phyloP scores from a whole-genome alignment of 2,797 vertebrate genomes.

The Propithecus deckenii region DNA sequence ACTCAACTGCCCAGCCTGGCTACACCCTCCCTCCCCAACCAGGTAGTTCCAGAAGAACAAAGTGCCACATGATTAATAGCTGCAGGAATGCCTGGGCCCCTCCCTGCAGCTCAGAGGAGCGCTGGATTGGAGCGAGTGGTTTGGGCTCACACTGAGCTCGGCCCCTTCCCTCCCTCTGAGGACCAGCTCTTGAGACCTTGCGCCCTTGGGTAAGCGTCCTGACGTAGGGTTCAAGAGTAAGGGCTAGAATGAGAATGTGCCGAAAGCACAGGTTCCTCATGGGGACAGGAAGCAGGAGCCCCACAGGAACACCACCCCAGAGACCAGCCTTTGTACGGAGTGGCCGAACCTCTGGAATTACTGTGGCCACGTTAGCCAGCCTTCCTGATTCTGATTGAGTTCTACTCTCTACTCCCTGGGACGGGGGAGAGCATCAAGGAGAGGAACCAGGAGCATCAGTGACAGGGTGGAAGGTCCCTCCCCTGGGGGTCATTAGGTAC shows the following conservation, averaged over 20 bases:
- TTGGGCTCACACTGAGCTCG: background rate
- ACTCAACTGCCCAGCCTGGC: background rate
- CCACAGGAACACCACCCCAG: fast-evolving
- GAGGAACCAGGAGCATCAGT: background rate
- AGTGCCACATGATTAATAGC: no score
- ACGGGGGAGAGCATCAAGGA: background rate
- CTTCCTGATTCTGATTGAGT: background rate
- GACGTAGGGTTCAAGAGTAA: background rate
- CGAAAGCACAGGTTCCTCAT: background rate
- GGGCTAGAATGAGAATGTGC: background rate
- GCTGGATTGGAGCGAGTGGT: no score
- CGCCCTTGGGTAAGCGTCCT: background rate
- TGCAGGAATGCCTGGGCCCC: background rate
- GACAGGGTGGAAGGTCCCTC: background rate
- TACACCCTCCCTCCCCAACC: background rate
- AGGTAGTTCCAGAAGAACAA: background rate
- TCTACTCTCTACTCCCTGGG: background rate
- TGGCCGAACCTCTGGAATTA: background rate
- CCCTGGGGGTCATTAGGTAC: background rate
- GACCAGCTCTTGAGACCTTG: background rate
- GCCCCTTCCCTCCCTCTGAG: background rate
- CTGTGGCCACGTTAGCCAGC: fast-evolving
- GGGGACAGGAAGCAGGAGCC: background rate
- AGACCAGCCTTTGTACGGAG: background rate
- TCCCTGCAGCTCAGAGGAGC: background rate